A percentile compares a stretch with the other conserved stretches of the same genome.
These are phyloP conservation scores for Eristalis intricaria DNA, from an alignment of 2,888 invertebrate species.

Conservation along the genomic window DNA sequence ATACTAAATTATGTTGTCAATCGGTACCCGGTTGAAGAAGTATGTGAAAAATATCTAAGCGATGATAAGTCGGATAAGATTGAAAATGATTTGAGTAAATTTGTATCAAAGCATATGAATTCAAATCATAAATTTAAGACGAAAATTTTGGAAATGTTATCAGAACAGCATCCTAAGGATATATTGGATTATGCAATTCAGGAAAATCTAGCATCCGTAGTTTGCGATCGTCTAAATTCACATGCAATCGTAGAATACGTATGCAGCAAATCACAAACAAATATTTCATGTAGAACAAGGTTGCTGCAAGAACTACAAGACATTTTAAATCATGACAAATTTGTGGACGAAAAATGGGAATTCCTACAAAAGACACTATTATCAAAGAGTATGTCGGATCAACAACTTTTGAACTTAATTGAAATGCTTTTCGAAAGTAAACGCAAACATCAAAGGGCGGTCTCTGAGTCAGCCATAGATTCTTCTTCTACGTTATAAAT, in stretches of 20 bases:
- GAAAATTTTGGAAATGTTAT: constrained; percentile 78
- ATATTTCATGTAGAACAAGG: constrained; percentile 76
- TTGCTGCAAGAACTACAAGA: constrained; percentile 77
- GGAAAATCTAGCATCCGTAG: constrained; percentile 80
- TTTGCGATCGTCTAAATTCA: constrained; percentile 80
- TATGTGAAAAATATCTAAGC: constrained; percentile 77
- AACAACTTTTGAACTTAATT: constrained; percentile 77
- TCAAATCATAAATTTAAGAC: constrained; percentile 77
- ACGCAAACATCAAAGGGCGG: constrained; percentile 74
- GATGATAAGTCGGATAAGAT: constrained; percentile 73
- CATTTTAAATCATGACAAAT: constrained; percentile 76
- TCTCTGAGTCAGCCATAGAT: constrained; percentile 79
- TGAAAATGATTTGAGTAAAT: constrained; percentile 75
- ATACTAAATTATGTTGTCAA: constrained; percentile 75
- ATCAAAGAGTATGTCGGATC: constrained; percentile 75
- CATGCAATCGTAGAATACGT: constrained; percentile 79
- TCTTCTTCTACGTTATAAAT: constrained; percentile 78
- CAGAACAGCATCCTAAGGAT: constrained; percentile 80
- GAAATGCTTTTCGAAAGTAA: constrained; percentile 74
- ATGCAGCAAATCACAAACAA: constrained; percentile 79
- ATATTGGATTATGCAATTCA: constrained; percentile 80
- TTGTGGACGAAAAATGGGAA: constrained; percentile 75
- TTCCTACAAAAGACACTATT: constrained; percentile 76
- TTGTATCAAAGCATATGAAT: constrained; percentile 78
- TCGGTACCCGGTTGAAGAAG: constrained; percentile 75